Conservation (phyloP, 1,140 invertebrate species). For the Pristionchus pacificus region DNA sequence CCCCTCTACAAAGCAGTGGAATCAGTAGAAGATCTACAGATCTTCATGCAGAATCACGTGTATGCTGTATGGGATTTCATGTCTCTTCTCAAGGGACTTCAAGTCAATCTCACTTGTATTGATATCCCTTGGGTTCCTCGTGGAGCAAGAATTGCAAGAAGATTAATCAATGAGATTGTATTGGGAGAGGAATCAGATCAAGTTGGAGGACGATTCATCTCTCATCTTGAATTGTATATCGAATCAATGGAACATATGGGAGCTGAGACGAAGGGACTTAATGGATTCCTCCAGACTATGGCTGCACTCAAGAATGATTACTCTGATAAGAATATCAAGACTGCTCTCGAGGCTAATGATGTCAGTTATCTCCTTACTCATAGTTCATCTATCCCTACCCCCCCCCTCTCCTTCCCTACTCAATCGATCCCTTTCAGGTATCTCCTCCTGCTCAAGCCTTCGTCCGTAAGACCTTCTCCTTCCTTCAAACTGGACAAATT, state of each 20-base stretch:
- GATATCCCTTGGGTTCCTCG: conserved; percentile 20
- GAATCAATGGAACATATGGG: conserved; percentile 17
- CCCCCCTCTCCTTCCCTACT: too few species aligned
- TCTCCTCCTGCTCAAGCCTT: conserved; percentile 12
- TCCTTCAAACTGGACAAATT: conserved; percentile 14
- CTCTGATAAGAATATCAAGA: conserved; percentile 1
- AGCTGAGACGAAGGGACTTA: not conserved
- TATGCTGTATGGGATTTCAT: conserved; percentile 36
- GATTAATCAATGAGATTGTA: conserved; percentile 33
- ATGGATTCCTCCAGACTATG: not conserved
- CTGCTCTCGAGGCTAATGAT: conserved; percentile 9
- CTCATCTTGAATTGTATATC: conserved; percentile 28
- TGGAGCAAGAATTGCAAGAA: conserved; percentile 10
- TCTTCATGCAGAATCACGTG: conserved; percentile 33
- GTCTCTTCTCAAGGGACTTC: conserved; percentile 31
- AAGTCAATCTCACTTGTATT: conserved; percentile 27
- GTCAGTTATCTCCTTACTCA: too few species aligned
- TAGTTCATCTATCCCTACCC: too few species aligned
- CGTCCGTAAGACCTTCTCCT: conserved; percentile 25
- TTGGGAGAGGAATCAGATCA: conserved; percentile 29
- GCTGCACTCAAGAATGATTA: not conserved
- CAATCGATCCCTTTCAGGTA: not conserved
- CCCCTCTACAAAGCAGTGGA: conserved; percentile 24
- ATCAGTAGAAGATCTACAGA: conserved; percentile 20
- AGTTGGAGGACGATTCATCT: conserved; percentile 27